These are phyloP conservation scores for Serinus canaria DNA, from an alignment of 2,113 vertebrate genomes.

Conservation along the genomic window DNA sequence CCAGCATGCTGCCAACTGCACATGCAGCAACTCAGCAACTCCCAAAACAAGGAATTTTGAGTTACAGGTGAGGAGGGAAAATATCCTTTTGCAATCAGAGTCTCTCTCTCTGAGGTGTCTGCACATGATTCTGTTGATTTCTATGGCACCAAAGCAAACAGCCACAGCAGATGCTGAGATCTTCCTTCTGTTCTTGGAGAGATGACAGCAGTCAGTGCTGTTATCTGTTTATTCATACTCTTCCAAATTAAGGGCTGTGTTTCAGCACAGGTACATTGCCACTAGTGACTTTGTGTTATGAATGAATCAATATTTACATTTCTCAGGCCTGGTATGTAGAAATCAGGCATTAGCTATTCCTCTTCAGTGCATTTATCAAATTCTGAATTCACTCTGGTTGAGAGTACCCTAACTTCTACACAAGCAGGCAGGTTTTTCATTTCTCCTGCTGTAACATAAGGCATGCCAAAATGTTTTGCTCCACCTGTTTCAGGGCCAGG, in stretches of 20 bases:
- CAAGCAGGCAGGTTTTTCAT: rapidly evolving
- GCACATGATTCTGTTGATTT: background rate
- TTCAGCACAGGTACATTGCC: background rate
- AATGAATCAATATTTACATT: background rate
- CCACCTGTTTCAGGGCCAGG: background rate
- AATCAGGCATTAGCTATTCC: background rate
- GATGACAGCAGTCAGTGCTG: background rate
- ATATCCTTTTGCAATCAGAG: background rate
- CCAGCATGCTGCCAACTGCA: background rate
- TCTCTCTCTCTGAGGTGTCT: background rate
- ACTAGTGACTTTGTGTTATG: too few relatives aligned
- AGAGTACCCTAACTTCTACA: background rate
- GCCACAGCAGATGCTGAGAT: background rate
- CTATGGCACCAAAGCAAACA: background rate
- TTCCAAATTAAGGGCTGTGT: background rate
- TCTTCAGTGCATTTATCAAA: background rate
- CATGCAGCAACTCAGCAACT: background rate
- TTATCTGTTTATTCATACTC: background rate
- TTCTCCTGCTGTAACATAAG: background rate
- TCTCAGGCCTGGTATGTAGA: background rate
- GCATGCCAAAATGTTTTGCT: background rate
- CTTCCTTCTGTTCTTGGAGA: background rate
- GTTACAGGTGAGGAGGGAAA: background rate
- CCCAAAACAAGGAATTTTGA: background rate
- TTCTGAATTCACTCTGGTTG: background rate